Conservation (phyloP, 1,140 invertebrate species). For the Polypedilum pembai region DNA sequence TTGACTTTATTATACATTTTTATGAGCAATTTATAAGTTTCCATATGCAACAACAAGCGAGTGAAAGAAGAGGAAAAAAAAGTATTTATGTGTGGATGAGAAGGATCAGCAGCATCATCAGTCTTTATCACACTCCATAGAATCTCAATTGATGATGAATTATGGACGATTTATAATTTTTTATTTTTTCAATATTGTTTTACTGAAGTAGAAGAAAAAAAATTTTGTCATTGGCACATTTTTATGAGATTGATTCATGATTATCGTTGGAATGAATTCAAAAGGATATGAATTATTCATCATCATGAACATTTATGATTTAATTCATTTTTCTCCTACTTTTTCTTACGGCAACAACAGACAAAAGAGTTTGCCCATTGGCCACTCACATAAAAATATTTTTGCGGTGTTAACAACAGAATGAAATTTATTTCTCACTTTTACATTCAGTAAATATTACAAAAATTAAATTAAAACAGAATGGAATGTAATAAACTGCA, state of each 20-base stretch:
- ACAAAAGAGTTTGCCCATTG: neutral
- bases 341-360: neutral
- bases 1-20: slow-evolving; percentile 5
- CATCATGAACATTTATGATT: slow-evolving; percentile 27
- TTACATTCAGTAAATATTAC: neutral
- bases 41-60: neutral
- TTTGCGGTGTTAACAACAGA: neutral
- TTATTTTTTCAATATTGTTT: slow-evolving; percentile 24
- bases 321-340: slow-evolving; percentile 13
- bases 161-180: slow-evolving; percentile 26
- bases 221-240: neutral
- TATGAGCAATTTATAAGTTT: neutral
- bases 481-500: neutral
- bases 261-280: neutral
- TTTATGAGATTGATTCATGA: slow-evolving; percentile 24
- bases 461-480: neutral
- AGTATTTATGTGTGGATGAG: neutral
- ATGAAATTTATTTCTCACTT: slow-evolving; percentile 4
- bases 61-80: too few species aligned
- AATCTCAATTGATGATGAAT: slow-evolving; percentile 28
- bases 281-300: slow-evolving; percentile 25
- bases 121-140: slow-evolving; percentile 1
- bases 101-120: neutral
- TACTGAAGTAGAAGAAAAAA: neutral
- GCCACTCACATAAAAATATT: neutral